Percentiles rank a stretch among this genome's conserved stretches.
phyloP scores from a whole-genome alignment of 35 echinoderm and acorn worm genomes.

The Eucidaris tribuloides region DNA sequence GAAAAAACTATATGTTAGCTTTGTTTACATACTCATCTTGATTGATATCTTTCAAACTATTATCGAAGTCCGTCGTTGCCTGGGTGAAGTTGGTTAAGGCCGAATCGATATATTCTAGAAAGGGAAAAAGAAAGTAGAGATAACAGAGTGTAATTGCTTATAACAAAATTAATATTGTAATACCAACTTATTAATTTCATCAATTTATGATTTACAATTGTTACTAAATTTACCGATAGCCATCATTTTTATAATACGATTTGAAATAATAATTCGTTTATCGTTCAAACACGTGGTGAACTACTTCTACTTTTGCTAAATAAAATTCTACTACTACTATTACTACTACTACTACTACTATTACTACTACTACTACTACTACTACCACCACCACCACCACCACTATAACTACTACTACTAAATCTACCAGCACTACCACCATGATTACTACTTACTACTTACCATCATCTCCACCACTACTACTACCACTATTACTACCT shows the following conservation, averaged over 20 bases:
- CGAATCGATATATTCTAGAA: constrained; percentile 47
- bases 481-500: too few species aligned
- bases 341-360: too few species aligned
- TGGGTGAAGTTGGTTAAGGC: constrained; percentile 48
- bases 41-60: background rate
- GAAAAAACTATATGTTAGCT: background rate
- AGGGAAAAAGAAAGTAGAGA: background rate
- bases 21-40: constrained; percentile 35
- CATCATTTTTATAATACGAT: background rate
- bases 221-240: too few species aligned
- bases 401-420: too few species aligned
- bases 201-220: background rate
- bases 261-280: background rate
- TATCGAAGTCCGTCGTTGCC: constrained; percentile 41
- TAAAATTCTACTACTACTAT: too few species aligned
- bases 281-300: background rate
- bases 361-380: too few species aligned
- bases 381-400: too few species aligned
- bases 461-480: too few species aligned
- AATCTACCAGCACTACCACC: too few species aligned
- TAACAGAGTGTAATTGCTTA: too few species aligned
- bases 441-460: too few species aligned
- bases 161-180: too few species aligned
- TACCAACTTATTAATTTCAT: background rate
- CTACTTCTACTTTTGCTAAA: background rate